phyloP scores from a whole-genome alignment of 2,797 vertebrate species.

The Mallotus villosus region DNA sequence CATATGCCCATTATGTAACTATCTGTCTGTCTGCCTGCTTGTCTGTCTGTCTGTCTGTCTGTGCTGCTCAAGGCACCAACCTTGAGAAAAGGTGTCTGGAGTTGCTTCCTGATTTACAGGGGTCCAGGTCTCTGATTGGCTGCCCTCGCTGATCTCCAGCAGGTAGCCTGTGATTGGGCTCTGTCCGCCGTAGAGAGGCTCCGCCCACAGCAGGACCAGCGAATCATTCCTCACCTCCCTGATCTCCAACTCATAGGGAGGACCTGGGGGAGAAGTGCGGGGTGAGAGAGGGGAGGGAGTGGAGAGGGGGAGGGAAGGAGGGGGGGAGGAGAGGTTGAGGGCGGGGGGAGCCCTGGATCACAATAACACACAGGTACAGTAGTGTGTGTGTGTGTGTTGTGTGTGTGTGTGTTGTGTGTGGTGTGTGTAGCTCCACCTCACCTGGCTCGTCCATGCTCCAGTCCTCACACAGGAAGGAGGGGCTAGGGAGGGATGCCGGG shows the following conservation, averaged over 20 bases:
- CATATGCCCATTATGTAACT: background rate
- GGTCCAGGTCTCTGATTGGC: conserved; percentile 82
- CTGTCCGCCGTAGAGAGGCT: conserved; percentile 82
- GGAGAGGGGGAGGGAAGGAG: too few species aligned
- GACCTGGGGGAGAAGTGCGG: conserved; percentile 70
- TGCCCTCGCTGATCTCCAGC: conserved; percentile 80
- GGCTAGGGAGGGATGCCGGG: conserved; percentile 83
- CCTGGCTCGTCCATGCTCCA: conserved; percentile 95
- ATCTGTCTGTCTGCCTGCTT: too few species aligned
- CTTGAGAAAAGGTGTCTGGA: conserved; percentile 77
- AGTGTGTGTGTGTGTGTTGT: conserved; percentile 5
- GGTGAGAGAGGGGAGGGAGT: background rate
- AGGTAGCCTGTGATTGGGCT: conserved; percentile 82
- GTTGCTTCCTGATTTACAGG: conserved; percentile 67
- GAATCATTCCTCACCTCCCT: conserved; percentile 81
- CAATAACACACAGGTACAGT: background rate
- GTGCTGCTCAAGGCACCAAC: conserved; percentile 58
- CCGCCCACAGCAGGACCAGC: conserved; percentile 84
- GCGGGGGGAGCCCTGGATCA: background rate
- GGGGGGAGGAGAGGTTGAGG: too few species aligned
- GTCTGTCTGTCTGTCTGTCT: too few species aligned
- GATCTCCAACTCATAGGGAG: conserved; percentile 80
- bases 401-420: too few species aligned
- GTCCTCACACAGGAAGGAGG: conserved; percentile 85
- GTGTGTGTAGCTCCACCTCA: conserved; percentile 50